Base-by-base conservation (phyloP, 2,797 vertebrate genomes). In the Premnoplex brunnescens region DNA sequence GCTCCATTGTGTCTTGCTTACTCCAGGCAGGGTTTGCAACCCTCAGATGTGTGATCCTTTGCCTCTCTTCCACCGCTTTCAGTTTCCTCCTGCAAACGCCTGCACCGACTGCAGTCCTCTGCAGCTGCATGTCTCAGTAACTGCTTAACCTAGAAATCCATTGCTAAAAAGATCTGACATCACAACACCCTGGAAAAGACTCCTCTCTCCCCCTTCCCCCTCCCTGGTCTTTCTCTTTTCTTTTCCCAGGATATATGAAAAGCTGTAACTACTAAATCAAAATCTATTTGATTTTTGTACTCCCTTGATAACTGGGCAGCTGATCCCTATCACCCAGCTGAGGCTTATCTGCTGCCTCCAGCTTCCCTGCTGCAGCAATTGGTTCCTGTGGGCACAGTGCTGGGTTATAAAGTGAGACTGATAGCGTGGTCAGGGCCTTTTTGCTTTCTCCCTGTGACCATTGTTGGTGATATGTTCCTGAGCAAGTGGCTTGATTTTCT, bases 291-390 rank as follows among this genome's bases (percentile, higher is more conserved):
- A 95, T 96, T 96, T 96, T 95, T 93, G 94, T 91, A 91, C 93
- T 97, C 92, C 87, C 96, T 95, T 96, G 97, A 96, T 97, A 96
- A 95, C 91, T 2, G 66, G 96, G 93, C 92, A 89, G 94, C 95
- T 91, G 96, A 97, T 97, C 69, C 64, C 80, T 97, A 97, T 97
- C 97, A 55, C 85, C 89, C 28, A 5, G 90, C 95, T 90, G 27
- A 92, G 86, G 96, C 96, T 97, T 97, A 97, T 97, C 97, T 81
- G 83, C 95, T 94, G 83, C 95, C 81, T 97, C 87, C 97, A 97
- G 97, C 91, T 88, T 96, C 88, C 59, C 72, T 84, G 88, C 89
- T 75, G 68, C 10, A 82, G 95, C 93, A 89, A 64, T 86, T 88
- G 72, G 85, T 17, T 97, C 92, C 96, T 95, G 86, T 4, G 0